These are phyloP conservation scores for Lycophotia porphyrea DNA, from an alignment of 2,888 invertebrate genomes.

Conservation along the genomic window DNA sequence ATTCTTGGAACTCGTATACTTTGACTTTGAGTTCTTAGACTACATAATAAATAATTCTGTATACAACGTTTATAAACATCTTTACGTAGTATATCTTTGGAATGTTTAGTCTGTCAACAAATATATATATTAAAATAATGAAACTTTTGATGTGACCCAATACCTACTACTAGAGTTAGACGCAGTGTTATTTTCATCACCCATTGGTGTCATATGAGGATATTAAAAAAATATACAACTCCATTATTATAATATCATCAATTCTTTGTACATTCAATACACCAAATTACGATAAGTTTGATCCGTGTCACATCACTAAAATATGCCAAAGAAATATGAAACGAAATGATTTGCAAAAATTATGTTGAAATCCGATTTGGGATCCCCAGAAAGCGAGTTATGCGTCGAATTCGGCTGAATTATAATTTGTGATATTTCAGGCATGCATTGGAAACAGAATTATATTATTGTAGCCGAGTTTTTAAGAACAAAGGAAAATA, in stretches of 20 bases:
- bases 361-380: constrained; percentile 47
- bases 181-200: background rate
- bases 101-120: background rate
- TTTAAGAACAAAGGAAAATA: background rate
- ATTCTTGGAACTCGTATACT: background rate
- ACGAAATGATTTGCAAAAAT: constrained; percentile 47
- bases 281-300: background rate
- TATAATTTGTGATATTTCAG: constrained; percentile 41
- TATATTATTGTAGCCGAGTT: constrained; percentile 15
- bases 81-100: background rate
- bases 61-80: background rate
- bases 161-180: no score
- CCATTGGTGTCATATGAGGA: background rate
- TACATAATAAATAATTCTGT: background rate
- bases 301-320: constrained; percentile 35
- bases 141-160: background rate
- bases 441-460: constrained; percentile 3
- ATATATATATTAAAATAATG: background rate
- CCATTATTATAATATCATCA: background rate
- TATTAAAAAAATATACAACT: background rate
- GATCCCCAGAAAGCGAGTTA: constrained; percentile 21
- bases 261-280: no score
- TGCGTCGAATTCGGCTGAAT: constrained; percentile 25
- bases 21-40: background rate
- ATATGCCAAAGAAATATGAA: constrained; percentile 26